These are phyloP conservation scores for Ctena decussata DNA, from an alignment of 2,888 invertebrate genomes.

Conservation along the genomic window DNA sequence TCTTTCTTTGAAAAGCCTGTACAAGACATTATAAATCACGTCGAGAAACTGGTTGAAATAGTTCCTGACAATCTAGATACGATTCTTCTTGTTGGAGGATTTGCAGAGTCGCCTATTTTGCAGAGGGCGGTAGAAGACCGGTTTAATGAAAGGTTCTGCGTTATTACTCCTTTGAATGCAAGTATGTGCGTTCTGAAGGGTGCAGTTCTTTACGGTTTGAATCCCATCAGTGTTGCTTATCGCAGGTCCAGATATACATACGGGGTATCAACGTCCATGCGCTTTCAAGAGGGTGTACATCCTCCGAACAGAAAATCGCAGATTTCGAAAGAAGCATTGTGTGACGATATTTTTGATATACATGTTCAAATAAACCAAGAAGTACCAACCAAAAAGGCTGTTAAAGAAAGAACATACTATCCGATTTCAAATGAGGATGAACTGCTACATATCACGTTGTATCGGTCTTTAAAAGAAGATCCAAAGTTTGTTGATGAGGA, in stretches of 20 bases:
- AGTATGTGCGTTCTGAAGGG: slow-evolving; percentile 41
- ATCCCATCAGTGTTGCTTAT: slow-evolving; percentile 20
- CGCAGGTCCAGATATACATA: slow-evolving; percentile 27
- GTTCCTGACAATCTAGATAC: not conserved
- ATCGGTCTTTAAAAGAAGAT: not conserved
- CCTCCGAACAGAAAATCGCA: not conserved
- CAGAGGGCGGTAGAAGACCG: slow-evolving; percentile 17
- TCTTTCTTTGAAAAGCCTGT: slow-evolving; percentile 15
- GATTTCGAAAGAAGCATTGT: not conserved
- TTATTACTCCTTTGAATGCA: slow-evolving; percentile 29
- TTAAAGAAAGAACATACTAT: not conserved
- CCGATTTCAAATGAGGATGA: slow-evolving; percentile 14
- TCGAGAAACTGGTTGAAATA: slow-evolving; percentile 11
- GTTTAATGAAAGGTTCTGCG: not conserved
- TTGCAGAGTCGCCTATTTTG: slow-evolving; percentile 38
- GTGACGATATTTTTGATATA: slow-evolving; percentile 37
- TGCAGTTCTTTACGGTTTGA: slow-evolving; percentile 35
- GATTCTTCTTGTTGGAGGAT: slow-evolving; percentile 43
- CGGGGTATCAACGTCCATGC: slow-evolving; percentile 12
- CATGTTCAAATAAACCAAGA: slow-evolving; percentile 26
- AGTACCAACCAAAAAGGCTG: not conserved
- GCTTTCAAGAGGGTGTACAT: not conserved
- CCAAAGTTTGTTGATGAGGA: slow-evolving; percentile 34
- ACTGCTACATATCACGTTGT: slow-evolving; percentile 12
- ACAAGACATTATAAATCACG: slow-evolving; percentile 5